phyloP scores from a whole-genome alignment of 1,140 invertebrate species.

The Metaphire vulgaris region DNA sequence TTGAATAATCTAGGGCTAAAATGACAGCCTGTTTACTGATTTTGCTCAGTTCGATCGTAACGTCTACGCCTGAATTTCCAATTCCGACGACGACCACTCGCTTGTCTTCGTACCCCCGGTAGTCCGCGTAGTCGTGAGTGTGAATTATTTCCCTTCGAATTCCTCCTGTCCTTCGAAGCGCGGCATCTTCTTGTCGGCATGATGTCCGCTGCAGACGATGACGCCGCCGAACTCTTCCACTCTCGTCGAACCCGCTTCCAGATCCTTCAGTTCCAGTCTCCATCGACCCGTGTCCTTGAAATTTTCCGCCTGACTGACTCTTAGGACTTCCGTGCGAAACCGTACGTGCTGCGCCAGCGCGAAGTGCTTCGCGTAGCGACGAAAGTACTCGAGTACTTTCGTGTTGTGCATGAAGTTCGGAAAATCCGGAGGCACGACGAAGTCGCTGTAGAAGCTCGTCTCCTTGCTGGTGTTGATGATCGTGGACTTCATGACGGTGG shows the following conservation, averaged over 20 bases:
- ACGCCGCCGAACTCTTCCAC: no score
- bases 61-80: slow-evolving; percentile 57
- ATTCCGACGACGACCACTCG: slow-evolving; percentile 56
- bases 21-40: slow-evolving; percentile 47
- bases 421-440: no score
- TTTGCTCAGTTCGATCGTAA: slow-evolving; percentile 54
- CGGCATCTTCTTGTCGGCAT: not conserved
- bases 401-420: slow-evolving; percentile 54
- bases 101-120: slow-evolving; percentile 46
- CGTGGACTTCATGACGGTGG: slow-evolving; percentile 51
- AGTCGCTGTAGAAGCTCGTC: no score
- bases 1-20: not conserved
- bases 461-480: no score
- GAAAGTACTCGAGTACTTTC: slow-evolving; percentile 50
- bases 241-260: not conserved
- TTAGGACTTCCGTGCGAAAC: slow-evolving; percentile 32
- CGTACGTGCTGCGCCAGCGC: slow-evolving; percentile 41
- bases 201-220: not conserved
- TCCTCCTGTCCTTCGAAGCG: slow-evolving; percentile 11
- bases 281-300: slow-evolving; percentile 18
- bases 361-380: slow-evolving; percentile 51
- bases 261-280: not conserved
- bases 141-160: slow-evolving; percentile 21
- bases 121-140: slow-evolving; percentile 5
- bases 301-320: slow-evolving; percentile 7